Evolutionary conservation across 2,113 vertebrate genomes (phyloP).

Genomic region (Chionodraco myersi): DNA sequence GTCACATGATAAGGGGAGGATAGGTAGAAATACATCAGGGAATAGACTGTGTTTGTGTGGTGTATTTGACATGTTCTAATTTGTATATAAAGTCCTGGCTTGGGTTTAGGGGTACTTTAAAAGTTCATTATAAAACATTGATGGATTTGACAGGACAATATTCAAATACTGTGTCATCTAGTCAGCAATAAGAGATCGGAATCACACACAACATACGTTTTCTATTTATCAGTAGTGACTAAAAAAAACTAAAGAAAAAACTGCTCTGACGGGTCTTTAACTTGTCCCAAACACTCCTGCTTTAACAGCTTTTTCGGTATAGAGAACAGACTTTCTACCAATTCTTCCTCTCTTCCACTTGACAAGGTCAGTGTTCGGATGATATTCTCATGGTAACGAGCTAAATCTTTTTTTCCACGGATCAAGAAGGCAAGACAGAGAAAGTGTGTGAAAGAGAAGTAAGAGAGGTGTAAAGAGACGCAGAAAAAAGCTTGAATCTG

Average conservation of each 20-base stretch:
- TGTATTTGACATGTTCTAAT: too few species aligned
- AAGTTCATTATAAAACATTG: not conserved
- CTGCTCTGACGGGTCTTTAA: not conserved
- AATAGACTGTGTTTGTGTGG: too few species aligned
- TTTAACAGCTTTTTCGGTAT: not conserved
- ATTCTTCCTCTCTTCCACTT: not conserved
- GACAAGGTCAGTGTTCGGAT: conserved; percentile 18
- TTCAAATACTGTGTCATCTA: not conserved
- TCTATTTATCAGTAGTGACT: not conserved
- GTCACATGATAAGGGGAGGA: not conserved
- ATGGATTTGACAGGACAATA: not conserved
- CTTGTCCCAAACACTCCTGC: not conserved
- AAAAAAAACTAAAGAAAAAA: too few species aligned
- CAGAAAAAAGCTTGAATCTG: conserved; percentile 44
- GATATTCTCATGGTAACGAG: conserved; percentile 41
- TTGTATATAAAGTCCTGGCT: too few species aligned
- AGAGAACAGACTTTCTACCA: not conserved
- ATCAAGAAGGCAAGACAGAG: conserved; percentile 31
- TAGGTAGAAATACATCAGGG: too few species aligned
- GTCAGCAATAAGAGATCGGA: not conserved
- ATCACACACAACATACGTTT: not conserved
- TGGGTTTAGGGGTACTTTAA: too few species aligned
- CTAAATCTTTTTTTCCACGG: conserved; percentile 12
- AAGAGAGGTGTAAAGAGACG: conserved; percentile 24
- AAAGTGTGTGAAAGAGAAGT: conserved; percentile 19